These are phyloP conservation scores for Leptopilina myrica DNA, from an alignment of 2,888 invertebrate genomes.

Conservation along the genomic window DNA sequence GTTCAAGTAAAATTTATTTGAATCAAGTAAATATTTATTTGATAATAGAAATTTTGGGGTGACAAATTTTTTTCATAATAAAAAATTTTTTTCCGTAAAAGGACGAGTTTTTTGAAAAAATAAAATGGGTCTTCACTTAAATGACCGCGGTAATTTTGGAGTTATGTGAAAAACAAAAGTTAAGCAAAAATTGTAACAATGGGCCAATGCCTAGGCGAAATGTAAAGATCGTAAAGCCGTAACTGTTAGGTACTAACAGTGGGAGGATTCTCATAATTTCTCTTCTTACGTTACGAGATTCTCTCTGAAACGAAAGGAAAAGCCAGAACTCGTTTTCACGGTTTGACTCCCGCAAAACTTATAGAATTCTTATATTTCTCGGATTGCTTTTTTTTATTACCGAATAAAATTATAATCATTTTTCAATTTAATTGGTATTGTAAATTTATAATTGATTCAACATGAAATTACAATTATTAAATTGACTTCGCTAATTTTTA, in stretches of 20 bases:
- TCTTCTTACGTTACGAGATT: constrained; percentile 54
- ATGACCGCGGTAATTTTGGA: too few species aligned
- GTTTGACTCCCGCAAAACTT: constrained; percentile 38
- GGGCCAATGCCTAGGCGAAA: constrained; percentile 55
- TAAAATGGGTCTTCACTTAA: too few species aligned
- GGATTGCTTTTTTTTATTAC: background rate
- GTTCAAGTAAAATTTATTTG: too few species aligned
- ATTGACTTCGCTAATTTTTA: too few species aligned
- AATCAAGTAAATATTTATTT: too few species aligned
- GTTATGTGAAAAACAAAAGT: constrained; percentile 45
- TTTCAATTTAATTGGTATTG: background rate
- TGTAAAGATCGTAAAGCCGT: constrained; percentile 55
- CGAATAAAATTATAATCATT: background rate
- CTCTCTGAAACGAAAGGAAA: constrained; percentile 51
- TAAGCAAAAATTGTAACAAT: constrained; percentile 61
- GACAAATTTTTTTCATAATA: too few species aligned
- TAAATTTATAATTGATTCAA: too few species aligned
- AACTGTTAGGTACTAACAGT: constrained; percentile 49
- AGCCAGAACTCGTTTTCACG: constrained; percentile 48
- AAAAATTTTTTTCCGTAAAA: too few species aligned
- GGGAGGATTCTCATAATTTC: constrained; percentile 63
- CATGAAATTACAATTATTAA: too few species aligned
- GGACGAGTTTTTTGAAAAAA: too few species aligned
- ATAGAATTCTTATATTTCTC: background rate
- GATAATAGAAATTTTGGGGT: too few species aligned